phyloP scores from a whole-genome alignment of 1,140 invertebrate genomes.

The Gyrodactylus bullatarudis region DNA sequence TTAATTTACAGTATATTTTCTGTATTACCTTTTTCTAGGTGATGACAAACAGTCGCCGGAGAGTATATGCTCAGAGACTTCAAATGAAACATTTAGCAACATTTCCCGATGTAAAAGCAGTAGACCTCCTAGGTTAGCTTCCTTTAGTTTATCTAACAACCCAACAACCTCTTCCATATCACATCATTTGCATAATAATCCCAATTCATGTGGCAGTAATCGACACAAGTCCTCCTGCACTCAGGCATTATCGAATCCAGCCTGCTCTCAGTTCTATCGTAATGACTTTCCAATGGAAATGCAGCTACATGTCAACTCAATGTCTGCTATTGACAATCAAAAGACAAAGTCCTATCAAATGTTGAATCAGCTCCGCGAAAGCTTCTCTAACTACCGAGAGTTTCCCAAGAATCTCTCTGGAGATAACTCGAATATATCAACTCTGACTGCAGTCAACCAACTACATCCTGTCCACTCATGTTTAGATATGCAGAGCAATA shows the following conservation, averaged over 20 bases:
- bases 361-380: neutral
- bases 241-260: too few species aligned
- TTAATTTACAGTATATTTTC: too few species aligned
- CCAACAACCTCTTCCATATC: too few species aligned
- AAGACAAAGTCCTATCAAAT: neutral
- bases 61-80: neutral
- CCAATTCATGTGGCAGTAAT: too few species aligned
- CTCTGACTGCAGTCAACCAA: neutral
- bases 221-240: neutral
- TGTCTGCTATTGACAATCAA: neutral
- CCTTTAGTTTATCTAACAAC: too few species aligned
- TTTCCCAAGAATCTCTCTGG: neutral
- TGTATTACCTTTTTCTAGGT: too few species aligned
- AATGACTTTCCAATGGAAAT: neutral
- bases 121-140: too few species aligned
- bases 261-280: too few species aligned
- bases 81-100: neutral
- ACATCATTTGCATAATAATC: too few species aligned
- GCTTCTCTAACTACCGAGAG: neutral
- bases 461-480: neutral
- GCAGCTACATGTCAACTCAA: neutral
- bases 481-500: neutral
- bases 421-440: neutral
- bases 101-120: too few species aligned
- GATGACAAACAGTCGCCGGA: neutral